Evolutionary conservation across 2,113 vertebrate genomes (phyloP), one percentile per base, ranked within the genome.

Genomic region (Oxyruncus cristatus): DNA sequence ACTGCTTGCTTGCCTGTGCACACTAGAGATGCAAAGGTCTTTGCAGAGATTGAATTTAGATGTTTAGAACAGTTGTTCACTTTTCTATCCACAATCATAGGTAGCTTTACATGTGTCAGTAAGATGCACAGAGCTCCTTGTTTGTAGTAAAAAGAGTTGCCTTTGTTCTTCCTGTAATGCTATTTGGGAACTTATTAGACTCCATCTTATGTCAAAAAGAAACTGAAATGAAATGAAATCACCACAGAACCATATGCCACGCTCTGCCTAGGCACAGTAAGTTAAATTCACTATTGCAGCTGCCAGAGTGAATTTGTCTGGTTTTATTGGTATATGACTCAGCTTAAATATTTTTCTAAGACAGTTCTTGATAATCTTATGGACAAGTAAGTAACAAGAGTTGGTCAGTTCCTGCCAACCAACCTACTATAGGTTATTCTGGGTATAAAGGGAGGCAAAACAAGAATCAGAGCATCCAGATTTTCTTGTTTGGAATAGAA

Each of bases 301-400:
- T 92, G 86, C 33, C 84, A 89, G 76, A 84, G 41, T 91, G 52
- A 78, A 95, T 95, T 96, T 95, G 56, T 92, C 92, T 93, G 46
- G 10, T 92, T 92, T 95, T 97, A 96, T 49, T 95, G 80, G 80
- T 87, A 78, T 65, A 81, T 82, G 86, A 89, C 65, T 96, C 94
- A 95, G 91, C 56, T 72, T 92, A 89, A 91, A 89, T 91, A 95
- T 89, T 95, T 95, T 95, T 85, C 70, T 78, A 74, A 93, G 79
- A 74, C 33, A 85, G 52, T 55, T 92, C 61, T 94, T 95, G 47
- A 86, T 93, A 89, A 87, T 87, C 71, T 61, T 81, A 58, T 65
- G 0, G 28, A 71, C 65, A 95, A 66, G 74, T 55, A 63, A 91
- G 47, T 77, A 88, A 73, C 33, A 37, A 81, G 75, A 50, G 55